phyloP scores from a whole-genome alignment of 2,113 vertebrate genomes.

The Poicephalus meyeri region DNA sequence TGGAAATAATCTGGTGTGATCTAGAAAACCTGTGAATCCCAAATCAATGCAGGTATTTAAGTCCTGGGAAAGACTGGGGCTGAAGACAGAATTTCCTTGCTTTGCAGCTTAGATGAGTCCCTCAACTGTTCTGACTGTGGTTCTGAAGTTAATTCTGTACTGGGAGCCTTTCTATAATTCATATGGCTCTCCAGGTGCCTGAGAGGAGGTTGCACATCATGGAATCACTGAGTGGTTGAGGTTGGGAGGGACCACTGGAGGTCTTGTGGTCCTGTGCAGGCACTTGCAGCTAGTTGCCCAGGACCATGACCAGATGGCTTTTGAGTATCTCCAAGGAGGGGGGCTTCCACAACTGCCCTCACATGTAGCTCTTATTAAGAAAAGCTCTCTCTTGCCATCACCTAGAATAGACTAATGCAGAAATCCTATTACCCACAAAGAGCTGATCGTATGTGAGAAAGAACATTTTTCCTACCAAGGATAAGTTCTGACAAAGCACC shows the following conservation, averaged over 20 bases:
- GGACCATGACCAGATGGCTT: neutral
- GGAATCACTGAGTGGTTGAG: neutral
- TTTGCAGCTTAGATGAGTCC: neutral
- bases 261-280: neutral
- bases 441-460: neutral
- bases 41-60: neutral
- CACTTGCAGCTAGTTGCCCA: neutral
- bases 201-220: neutral
- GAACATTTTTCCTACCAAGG: neutral
- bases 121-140: neutral
- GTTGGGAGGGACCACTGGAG: neutral
- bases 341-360: neutral
- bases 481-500: conserved; percentile 16
- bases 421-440: conserved; percentile 5
- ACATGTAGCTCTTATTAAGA: neutral
- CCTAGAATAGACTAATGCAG: neutral
- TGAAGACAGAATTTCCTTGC: neutral
- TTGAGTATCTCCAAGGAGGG: neutral
- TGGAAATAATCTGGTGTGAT: neutral
- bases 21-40: neutral
- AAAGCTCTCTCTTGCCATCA: neutral
- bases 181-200: neutral
- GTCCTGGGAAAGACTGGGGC: neutral
- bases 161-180: neutral
- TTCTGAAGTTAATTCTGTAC: neutral